Conservation (phyloP, 2,797 vertebrate species). For the Arrhamphus sclerolepis region DNA sequence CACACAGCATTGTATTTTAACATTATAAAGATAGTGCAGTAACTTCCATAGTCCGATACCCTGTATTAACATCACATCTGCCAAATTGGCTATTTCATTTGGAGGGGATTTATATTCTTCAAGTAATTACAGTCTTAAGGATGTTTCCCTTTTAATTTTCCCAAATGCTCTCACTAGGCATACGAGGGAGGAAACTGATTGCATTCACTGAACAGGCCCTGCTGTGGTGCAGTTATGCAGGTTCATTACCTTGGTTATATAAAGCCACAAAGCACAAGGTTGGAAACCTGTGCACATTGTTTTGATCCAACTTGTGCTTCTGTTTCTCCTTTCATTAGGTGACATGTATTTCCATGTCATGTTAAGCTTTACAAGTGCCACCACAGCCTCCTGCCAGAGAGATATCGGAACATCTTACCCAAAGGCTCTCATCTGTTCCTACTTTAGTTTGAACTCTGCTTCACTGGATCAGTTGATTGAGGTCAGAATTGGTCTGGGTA, state of each 20-base stretch:
- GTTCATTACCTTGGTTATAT: conserved; percentile 29
- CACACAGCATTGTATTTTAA: conserved; percentile 6
- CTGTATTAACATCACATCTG: conserved; percentile 39
- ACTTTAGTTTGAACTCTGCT: conserved; percentile 67
- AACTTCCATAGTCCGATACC: conserved; percentile 19
- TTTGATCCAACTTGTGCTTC: conserved; percentile 11
- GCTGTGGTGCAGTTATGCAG: conserved; percentile 37
- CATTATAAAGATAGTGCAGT: neutral
- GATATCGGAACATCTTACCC: conserved; percentile 26
- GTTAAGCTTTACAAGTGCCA: conserved; percentile 7
- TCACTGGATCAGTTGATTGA: conserved; percentile 71
- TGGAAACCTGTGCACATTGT: neutral
- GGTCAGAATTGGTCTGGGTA: conserved; percentile 72
- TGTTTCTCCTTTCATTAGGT: conserved; percentile 10
- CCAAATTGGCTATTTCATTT: conserved; percentile 54
- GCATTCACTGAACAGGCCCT: conserved; percentile 27
- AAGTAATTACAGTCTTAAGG: conserved; percentile 61
- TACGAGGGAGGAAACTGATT: conserved; percentile 51
- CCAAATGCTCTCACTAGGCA: conserved; percentile 29
- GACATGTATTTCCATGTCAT: conserved; percentile 13
- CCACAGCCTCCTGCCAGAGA: conserved; percentile 7
- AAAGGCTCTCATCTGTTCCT: conserved; percentile 72
- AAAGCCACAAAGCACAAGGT: neutral
- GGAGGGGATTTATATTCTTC: conserved; percentile 56
- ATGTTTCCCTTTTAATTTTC: conserved; percentile 51